Evolutionary conservation across 2,113 vertebrate species (phyloP).

Genomic region (Cavia aperea): DNA sequence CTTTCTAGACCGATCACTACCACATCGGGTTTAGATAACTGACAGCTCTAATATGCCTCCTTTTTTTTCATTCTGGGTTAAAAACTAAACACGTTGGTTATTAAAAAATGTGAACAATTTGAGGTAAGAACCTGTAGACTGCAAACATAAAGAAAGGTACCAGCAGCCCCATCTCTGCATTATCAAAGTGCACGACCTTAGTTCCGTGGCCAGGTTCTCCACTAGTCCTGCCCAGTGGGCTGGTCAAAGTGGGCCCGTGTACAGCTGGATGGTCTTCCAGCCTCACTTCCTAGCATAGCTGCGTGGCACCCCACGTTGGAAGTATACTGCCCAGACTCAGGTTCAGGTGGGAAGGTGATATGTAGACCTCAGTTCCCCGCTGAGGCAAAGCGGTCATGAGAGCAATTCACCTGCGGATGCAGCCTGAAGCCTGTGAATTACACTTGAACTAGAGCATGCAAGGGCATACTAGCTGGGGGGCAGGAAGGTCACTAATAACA

Average conservation of each 20-base stretch:
- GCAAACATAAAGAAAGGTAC: not conserved
- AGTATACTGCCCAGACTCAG: not conserved
- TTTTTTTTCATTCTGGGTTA: not conserved
- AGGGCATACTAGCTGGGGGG: not conserved
- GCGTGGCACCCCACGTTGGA: not conserved
- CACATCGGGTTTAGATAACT: not conserved
- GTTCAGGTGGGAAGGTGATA: not conserved
- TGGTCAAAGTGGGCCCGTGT: not conserved
- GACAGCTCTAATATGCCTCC: not conserved
- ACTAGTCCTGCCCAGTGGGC: not conserved
- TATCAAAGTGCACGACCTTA: not conserved
- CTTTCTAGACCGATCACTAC: not conserved
- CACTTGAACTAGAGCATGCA: not conserved
- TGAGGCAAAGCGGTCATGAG: not conserved
- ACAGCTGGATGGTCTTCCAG: not conserved
- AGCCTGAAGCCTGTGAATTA: not conserved
- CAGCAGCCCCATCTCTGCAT: not conserved
- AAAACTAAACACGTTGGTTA: slow-evolving; percentile 24
- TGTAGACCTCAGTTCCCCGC: not conserved
- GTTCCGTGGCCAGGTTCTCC: not conserved
- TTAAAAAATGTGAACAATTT: not conserved
- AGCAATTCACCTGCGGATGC: not conserved
- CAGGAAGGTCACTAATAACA: not conserved
- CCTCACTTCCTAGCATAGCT: not conserved
- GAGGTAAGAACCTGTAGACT: not conserved